A percentile compares a stretch with the other conserved stretches of the same genome.
Evolutionary conservation across 2,113 vertebrate genomes (phyloP).

Genomic region (Zapornia atra): DNA sequence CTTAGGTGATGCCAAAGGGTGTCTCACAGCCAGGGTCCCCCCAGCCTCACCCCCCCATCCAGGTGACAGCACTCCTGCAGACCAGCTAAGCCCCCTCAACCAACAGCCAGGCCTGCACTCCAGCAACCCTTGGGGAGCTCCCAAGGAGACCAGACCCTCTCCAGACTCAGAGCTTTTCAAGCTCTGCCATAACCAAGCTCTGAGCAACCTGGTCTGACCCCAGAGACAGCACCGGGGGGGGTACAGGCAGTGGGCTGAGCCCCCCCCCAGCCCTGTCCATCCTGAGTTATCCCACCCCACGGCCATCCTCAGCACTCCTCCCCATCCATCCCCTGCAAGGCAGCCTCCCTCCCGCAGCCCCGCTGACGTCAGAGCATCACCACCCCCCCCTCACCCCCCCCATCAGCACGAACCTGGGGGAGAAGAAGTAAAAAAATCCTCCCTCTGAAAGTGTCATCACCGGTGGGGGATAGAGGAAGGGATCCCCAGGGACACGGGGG

Average conservation of each 20-base stretch:
- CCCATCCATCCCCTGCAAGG: background rate
- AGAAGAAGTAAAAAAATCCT: background rate
- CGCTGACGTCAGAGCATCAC: background rate
- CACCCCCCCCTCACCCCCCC: background rate
- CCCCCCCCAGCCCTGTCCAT: background rate
- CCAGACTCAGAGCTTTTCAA: background rate
- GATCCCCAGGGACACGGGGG: background rate
- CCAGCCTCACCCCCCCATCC: background rate
- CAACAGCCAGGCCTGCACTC: background rate
- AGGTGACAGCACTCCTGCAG: background rate
- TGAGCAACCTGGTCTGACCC: background rate
- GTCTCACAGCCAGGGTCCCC: background rate
- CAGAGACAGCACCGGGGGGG: accelerated
- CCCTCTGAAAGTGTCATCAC: background rate
- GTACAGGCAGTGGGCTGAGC: background rate
- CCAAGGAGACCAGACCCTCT: background rate
- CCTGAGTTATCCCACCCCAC: background rate
- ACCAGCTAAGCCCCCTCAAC: background rate
- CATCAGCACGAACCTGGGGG: accelerated
- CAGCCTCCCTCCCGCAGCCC: background rate
- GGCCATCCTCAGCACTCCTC: background rate
- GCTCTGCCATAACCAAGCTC: background rate
- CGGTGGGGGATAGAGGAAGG: background rate
- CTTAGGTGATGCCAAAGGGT: background rate
- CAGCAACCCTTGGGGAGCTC: background rate